Percentiles rank a stretch among this genome's conserved stretches.
Evolutionary conservation across 1,140 invertebrate genomes (phyloP).

Genomic region (Lepidostoma basale): DNA sequence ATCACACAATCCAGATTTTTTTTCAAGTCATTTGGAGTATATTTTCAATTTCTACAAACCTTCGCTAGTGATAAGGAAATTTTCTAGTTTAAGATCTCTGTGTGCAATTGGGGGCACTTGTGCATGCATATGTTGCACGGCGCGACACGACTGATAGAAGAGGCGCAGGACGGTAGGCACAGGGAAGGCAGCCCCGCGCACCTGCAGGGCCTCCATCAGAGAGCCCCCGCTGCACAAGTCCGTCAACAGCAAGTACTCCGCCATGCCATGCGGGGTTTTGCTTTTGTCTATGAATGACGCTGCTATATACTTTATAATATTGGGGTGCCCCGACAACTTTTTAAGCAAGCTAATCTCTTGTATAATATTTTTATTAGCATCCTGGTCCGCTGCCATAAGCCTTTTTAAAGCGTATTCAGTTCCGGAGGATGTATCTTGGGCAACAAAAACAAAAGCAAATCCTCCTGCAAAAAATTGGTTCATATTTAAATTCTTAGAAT

Average conservation of each 20-base stretch:
- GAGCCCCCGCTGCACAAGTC: constrained; percentile 78
- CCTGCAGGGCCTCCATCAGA: constrained; percentile 79
- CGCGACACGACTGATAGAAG: constrained; percentile 89
- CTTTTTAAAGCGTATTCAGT: constrained; percentile 92
- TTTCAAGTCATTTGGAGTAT: no score
- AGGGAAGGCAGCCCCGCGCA: constrained; percentile 63
- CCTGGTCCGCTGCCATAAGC: constrained; percentile 78
- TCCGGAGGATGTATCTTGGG: constrained; percentile 83
- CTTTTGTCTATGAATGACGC: constrained; percentile 75
- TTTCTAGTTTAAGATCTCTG: constrained; percentile 88
- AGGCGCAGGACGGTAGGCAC: constrained; percentile 83
- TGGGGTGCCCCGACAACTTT: constrained; percentile 77
- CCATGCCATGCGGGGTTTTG: constrained; percentile 69
- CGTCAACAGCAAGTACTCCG: constrained; percentile 74
- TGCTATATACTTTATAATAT: constrained; percentile 80
- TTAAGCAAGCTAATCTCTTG: constrained; percentile 82
- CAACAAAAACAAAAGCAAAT: constrained; percentile 93
- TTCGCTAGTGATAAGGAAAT: constrained; percentile 66
- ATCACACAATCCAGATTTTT: no score
- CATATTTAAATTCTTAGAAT: not conserved
- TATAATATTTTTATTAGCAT: constrained; percentile 75
- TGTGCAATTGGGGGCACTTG: constrained; percentile 90
- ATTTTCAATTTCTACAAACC: no score
- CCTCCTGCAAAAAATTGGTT: constrained; percentile 71
- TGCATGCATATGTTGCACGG: constrained; percentile 92